Evolutionary conservation across 2,888 invertebrate genomes (phyloP).

Genomic region (Stictocephala bisonia): DNA sequence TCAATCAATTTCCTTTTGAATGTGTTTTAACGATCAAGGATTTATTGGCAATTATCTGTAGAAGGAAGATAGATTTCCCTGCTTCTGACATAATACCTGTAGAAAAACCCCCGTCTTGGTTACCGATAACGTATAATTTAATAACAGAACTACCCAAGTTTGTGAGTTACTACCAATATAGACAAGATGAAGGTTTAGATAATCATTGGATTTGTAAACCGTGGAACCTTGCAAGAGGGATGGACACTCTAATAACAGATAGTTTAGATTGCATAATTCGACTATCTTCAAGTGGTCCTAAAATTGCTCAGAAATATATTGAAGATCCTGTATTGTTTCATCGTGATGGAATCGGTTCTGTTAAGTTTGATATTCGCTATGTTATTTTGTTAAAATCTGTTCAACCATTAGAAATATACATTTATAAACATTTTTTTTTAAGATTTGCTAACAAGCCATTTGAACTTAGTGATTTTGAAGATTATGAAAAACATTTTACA

Average conservation of each 20-base stretch:
- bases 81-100: conserved; percentile 62
- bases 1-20: conserved; percentile 95
- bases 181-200: conserved; percentile 75
- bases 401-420: conserved; percentile 77
- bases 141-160: conserved; percentile 85
- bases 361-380: conserved; percentile 94
- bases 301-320: conserved; percentile 87
- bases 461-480: conserved; percentile 80
- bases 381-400: conserved; percentile 83
- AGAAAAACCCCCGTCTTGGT: conserved; percentile 77
- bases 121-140: conserved; percentile 89
- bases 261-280: conserved; percentile 83
- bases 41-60: conserved; percentile 78
- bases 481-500: conserved; percentile 92
- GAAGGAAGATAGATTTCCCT: conserved; percentile 66
- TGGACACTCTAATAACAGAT: conserved; percentile 86
- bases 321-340: conserved; percentile 85
- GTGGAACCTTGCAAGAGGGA: conserved; percentile 88
- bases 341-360: conserved; percentile 73
- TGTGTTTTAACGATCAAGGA: conserved; percentile 91
- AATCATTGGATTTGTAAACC: conserved; percentile 96
- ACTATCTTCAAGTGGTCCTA: conserved; percentile 84
- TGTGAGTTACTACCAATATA: conserved; percentile 81
- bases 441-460: conserved; percentile 89
- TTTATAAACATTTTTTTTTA: conserved; percentile 84